These are phyloP conservation scores for Drosophila cognata DNA, from an alignment of 2,888 invertebrate species.

Conservation along the genomic window DNA sequence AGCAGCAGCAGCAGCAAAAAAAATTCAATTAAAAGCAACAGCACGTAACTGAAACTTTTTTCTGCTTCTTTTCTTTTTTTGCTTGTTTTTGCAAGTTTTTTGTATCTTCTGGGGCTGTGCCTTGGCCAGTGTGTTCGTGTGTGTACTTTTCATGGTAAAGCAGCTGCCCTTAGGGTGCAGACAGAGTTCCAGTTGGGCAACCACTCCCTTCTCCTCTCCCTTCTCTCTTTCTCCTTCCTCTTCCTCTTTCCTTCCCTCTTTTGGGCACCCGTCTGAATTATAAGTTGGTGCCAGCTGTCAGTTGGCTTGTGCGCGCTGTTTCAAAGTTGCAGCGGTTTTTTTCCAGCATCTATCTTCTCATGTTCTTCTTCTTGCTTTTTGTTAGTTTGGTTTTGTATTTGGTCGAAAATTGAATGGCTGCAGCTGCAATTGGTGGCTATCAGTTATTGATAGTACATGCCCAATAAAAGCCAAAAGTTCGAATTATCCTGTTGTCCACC, in stretches of 20 bases:
- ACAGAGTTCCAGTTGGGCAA: slow-evolving; percentile 34
- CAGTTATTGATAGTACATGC: slow-evolving; percentile 60
- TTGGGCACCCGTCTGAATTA: slow-evolving; percentile 34
- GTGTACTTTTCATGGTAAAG: slow-evolving; percentile 35
- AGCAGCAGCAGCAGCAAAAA: slow-evolving; percentile 55
- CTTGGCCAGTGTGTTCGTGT: slow-evolving; percentile 22
- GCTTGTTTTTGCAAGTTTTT: slow-evolving; percentile 61
- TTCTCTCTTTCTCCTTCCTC: background rate
- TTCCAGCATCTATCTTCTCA: slow-evolving; percentile 14
- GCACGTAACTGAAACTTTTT: slow-evolving; percentile 82
- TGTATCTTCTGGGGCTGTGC: slow-evolving; percentile 63
- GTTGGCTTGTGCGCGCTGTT: slow-evolving; percentile 48
- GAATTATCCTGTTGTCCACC: slow-evolving; percentile 21
- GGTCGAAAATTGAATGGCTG: slow-evolving; percentile 53
- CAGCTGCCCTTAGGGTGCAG: slow-evolving; percentile 59
- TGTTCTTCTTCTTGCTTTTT: slow-evolving; percentile 7
- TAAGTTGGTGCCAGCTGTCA: slow-evolving; percentile 77
- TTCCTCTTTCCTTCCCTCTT: slow-evolving; percentile 4
- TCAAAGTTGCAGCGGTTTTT: slow-evolving; percentile 62
- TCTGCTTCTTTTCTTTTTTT: slow-evolving; percentile 29
- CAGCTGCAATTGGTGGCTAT: slow-evolving; percentile 67
- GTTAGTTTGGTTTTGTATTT: slow-evolving; percentile 26
- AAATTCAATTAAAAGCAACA: slow-evolving; percentile 83
- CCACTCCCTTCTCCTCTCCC: background rate
- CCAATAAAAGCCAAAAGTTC: slow-evolving; percentile 58